Evolutionary conservation across 2,797 vertebrate species (phyloP).

Genomic region (Molossus alvarezi): DNA sequence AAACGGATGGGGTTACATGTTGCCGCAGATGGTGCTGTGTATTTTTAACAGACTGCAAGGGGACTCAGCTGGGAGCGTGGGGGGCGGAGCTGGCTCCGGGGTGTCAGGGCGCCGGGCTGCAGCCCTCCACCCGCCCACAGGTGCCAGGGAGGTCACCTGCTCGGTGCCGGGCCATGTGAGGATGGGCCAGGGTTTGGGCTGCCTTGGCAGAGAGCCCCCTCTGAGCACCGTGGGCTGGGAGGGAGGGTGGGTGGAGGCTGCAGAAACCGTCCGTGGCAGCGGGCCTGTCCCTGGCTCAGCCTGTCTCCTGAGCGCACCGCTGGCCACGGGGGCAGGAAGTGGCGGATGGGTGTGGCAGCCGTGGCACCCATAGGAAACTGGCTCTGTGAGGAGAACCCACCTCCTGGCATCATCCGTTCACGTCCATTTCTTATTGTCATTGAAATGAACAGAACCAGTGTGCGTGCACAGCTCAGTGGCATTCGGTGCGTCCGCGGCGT

Average conservation of each 20-base stretch:
- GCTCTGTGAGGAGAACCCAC: rapidly evolving
- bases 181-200: slow-evolving; percentile 28
- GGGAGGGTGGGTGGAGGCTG: slow-evolving; percentile 77
- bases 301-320: slow-evolving; percentile 67
- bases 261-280: slow-evolving; percentile 72
- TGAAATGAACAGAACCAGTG: not conserved
- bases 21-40: slow-evolving; percentile 69
- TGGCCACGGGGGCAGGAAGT: rapidly evolving
- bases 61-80: not conserved
- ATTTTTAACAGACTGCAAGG: slow-evolving; percentile 73
- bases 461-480: rapidly evolving
- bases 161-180: not conserved
- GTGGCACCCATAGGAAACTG: rapidly evolving
- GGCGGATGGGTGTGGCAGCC: rapidly evolving
- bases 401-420: rapidly evolving
- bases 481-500: rapidly evolving
- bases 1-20: slow-evolving; percentile 70
- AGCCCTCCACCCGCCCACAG: not conserved
- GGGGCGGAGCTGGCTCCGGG: not conserved
- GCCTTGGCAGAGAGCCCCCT: slow-evolving; percentile 50
- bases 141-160: not conserved
- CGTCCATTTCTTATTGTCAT: not conserved
- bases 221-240: slow-evolving; percentile 22
- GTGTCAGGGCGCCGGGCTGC: not conserved
- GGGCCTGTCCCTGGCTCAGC: not conserved